phyloP scores from a whole-genome alignment of 64 coral and sea anemone genomes.

The Acropora tenuis region DNA sequence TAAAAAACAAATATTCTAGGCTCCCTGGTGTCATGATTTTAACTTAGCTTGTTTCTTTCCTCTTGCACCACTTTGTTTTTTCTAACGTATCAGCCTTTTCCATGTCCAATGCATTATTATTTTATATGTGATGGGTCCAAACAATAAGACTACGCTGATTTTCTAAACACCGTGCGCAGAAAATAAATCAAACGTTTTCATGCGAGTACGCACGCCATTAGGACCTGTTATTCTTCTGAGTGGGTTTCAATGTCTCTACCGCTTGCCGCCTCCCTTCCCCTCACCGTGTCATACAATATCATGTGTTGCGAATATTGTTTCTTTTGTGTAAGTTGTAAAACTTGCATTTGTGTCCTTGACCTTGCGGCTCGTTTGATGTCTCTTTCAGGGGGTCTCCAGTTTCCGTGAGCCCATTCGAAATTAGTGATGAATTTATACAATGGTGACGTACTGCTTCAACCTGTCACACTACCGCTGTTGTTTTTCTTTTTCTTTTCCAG shows the following conservation, averaged over 20 bases:
- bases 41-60: neutral
- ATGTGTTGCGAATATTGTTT: neutral
- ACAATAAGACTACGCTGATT: neutral
- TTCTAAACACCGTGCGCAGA: neutral
- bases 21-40: neutral
- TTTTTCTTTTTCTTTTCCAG: neutral
- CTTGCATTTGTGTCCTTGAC: neutral
- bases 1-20: neutral
- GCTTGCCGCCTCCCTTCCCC: neutral
- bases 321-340: slow-evolving; percentile 5
- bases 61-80: neutral
- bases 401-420: slow-evolving; percentile 14
- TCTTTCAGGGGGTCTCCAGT: slow-evolving; percentile 28
- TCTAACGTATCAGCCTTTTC: neutral
- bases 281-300: neutral
- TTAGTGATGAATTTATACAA: slow-evolving; percentile 32
- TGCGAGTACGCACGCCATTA: neutral
- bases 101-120: neutral
- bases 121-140: neutral
- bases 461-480: neutral
- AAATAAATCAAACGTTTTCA: neutral
- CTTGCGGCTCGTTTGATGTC: slow-evolving; percentile 8
- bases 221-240: neutral
- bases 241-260: neutral
- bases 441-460: slow-evolving; percentile 43